Percentiles rank a stretch among this genome's conserved stretches.
Evolutionary conservation across 1,140 invertebrate species (phyloP).

Genomic region (Pseudomyrmex flavicornis): DNA sequence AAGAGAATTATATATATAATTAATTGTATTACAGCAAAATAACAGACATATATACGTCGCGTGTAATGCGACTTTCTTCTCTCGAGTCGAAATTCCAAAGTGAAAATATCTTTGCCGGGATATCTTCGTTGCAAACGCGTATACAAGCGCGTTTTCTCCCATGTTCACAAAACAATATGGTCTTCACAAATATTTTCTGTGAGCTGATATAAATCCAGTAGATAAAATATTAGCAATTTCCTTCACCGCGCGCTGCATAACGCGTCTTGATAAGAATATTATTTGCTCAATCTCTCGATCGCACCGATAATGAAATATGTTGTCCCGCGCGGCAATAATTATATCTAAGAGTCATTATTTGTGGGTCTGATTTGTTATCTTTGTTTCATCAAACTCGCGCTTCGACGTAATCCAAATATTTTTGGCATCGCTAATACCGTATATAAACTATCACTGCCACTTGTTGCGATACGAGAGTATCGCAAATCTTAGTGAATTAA

Average conservation of each 20-base stretch:
- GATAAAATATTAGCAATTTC: constrained; percentile 39
- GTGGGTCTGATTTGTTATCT: constrained; percentile 21
- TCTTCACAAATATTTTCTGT: background rate
- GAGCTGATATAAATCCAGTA: constrained; percentile 7
- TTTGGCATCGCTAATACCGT: background rate
- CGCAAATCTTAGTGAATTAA: no score
- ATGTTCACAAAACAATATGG: background rate
- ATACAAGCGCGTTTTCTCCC: background rate
- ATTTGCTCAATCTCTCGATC: constrained; percentile 42
- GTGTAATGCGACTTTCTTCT: no score
- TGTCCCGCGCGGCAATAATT: background rate
- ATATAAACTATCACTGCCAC: background rate
- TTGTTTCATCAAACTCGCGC: background rate
- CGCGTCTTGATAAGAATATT: constrained; percentile 36
- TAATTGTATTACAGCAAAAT: no score
- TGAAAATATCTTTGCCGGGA: background rate
- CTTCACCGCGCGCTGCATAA: constrained; percentile 12
- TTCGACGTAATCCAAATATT: background rate
- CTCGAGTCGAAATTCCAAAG: background rate
- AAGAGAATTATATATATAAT: no score
- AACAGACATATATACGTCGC: no score
- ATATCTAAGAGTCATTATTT: background rate
- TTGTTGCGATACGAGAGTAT: no score
- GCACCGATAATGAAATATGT: constrained; percentile 4
- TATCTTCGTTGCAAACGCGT: constrained; percentile 3